A percentile compares a stretch with the other conserved stretches of the same genome.
Conservation (phyloP, 1,140 invertebrate species). For the Araneus ventricosus region DNA sequence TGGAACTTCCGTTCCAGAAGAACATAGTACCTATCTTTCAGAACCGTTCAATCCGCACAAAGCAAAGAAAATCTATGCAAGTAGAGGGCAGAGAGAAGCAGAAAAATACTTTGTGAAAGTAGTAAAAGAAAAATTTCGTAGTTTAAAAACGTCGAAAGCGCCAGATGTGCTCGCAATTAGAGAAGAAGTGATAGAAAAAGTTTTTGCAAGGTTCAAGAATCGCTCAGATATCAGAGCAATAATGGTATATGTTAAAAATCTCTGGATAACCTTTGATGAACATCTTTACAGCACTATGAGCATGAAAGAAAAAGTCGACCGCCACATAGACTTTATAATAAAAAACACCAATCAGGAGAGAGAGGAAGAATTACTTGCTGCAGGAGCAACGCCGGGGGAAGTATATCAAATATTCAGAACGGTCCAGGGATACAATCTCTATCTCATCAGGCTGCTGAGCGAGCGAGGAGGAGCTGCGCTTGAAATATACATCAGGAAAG, state of each 20-base stretch:
- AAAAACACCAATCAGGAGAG: conserved; percentile 61
- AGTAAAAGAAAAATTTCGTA: conserved; percentile 45
- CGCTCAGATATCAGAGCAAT: not conserved
- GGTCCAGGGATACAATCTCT: conserved; percentile 12
- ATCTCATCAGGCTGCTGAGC: too few relatives aligned
- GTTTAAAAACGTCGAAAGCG: too few relatives aligned
- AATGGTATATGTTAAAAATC: conserved; percentile 33
- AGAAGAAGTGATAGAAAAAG: conserved; percentile 35
- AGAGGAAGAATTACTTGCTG: conserved; percentile 59
- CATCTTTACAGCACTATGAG: conserved; percentile 45
- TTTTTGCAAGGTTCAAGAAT: not conserved
- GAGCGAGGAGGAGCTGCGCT: not conserved
- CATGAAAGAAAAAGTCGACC: conserved; percentile 41
- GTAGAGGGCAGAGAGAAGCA: conserved; percentile 7
- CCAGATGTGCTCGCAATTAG: not conserved
- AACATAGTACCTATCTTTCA: conserved; percentile 29
- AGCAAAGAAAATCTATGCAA: conserved; percentile 46
- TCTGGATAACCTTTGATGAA: conserved; percentile 60
- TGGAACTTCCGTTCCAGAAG: not conserved
- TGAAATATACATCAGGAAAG: conserved; percentile 37
- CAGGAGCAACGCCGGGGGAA: conserved; percentile 13
- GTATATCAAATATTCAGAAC: conserved; percentile 60
- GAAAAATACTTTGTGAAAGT: conserved; percentile 55
- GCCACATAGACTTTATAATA: conserved; percentile 57
- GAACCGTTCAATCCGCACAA: not conserved